These are phyloP conservation scores for Acanthosepion lycidas DNA, from an alignment of 2,888 invertebrate species.

Conservation along the genomic window DNA sequence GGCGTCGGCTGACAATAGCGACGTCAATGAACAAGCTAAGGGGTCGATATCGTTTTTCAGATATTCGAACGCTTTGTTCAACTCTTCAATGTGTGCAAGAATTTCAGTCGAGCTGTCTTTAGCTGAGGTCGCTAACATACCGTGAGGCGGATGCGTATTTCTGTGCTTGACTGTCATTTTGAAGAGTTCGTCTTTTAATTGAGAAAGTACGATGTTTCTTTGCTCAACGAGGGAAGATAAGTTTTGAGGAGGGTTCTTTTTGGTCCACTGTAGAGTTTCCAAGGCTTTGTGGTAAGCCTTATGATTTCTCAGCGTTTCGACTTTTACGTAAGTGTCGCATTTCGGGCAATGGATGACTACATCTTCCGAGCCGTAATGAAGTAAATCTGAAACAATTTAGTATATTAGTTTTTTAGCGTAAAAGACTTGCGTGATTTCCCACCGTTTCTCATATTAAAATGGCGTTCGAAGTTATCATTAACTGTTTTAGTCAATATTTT, in stretches of 20 bases:
- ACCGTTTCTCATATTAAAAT: too few species aligned
- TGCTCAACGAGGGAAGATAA: constrained; percentile 62
- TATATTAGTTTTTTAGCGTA: neutral
- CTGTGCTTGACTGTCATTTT: neutral
- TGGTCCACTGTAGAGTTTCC: constrained; percentile 59
- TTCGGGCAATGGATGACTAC: neutral
- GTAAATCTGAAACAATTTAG: neutral
- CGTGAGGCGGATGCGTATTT: neutral
- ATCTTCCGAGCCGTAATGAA: neutral
- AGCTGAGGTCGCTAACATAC: neutral
- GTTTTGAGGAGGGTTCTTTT: constrained; percentile 58
- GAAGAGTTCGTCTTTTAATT: constrained; percentile 57
- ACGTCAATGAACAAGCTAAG: neutral
- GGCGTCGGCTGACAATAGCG: neutral
- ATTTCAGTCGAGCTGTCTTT: constrained; percentile 60
- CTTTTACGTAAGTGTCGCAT: neutral
- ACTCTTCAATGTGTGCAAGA: constrained; percentile 51
- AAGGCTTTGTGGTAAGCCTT: constrained; percentile 68
- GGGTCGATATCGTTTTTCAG: neutral
- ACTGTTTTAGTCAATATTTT: too few species aligned
- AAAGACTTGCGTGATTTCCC: too few species aligned
- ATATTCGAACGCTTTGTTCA: neutral
- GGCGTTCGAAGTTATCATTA: too few species aligned
- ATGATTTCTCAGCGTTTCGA: constrained; percentile 55
- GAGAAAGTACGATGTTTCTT: constrained; percentile 62